These are phyloP conservation scores for Molossus molossus DNA, from an alignment of 2,797 vertebrate species.

Conservation along the genomic window DNA sequence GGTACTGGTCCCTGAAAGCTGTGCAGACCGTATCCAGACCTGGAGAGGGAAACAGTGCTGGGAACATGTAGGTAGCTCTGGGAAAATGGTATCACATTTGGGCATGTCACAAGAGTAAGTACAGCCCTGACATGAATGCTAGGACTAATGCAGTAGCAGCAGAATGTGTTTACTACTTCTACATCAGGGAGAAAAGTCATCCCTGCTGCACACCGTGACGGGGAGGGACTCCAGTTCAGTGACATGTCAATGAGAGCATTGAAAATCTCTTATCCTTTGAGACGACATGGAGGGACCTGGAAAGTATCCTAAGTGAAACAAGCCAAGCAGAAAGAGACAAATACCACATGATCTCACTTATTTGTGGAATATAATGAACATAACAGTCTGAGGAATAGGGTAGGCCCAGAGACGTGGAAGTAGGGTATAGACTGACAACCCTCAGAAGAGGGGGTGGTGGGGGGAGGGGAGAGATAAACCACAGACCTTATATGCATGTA, in stretches of 20 bases:
- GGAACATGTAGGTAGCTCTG: background rate
- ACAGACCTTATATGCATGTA: too few relatives aligned
- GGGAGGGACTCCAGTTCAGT: slow-evolving; percentile 64
- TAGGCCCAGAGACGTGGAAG: too few relatives aligned
- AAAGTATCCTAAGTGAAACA: too few relatives aligned
- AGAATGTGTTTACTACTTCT: background rate
- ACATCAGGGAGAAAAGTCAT: slow-evolving; percentile 56
- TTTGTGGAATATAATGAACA: too few relatives aligned
- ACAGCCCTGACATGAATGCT: background rate
- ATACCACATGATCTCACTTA: too few relatives aligned
- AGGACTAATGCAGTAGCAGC: background rate
- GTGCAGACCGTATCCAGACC: background rate
- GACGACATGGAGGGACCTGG: too few relatives aligned
- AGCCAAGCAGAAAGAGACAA: too few relatives aligned
- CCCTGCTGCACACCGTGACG: slow-evolving; percentile 51
- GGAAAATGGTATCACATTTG: background rate
- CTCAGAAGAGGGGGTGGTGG: too few relatives aligned
- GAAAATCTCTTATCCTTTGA: slow-evolving; percentile 64
- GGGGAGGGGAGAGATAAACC: too few relatives aligned
- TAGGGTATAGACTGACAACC: too few relatives aligned
- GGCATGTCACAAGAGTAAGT: background rate
- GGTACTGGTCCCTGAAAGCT: background rate
- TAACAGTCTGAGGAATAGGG: too few relatives aligned
- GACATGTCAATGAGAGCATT: slow-evolving; percentile 63
- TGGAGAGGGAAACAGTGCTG: background rate